Conservation (phyloP, 2,797 vertebrate genomes). For the Huso huso region DNA sequence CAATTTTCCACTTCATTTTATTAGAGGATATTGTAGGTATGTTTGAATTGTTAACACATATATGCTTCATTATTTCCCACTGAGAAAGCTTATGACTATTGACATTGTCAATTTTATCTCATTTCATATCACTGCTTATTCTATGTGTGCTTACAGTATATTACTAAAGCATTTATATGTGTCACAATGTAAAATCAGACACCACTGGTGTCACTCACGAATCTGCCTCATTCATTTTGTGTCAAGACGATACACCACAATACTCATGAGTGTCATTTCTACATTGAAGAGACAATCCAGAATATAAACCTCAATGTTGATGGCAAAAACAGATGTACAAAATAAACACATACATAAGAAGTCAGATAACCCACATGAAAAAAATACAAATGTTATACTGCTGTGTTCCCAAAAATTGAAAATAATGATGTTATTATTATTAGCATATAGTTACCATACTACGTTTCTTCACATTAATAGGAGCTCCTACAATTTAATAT, state of each 20-base stretch:
- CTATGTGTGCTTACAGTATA: constrained; percentile 47
- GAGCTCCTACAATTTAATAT: too few species aligned
- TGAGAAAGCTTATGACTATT: constrained; percentile 74
- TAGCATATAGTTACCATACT: too few species aligned
- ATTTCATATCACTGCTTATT: constrained; percentile 72
- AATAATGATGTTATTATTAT: too few species aligned
- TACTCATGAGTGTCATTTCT: constrained; percentile 64
- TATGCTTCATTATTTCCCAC: constrained; percentile 71
- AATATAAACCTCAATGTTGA: constrained; percentile 5
- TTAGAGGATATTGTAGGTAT: constrained; percentile 61
- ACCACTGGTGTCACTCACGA: constrained; percentile 62
- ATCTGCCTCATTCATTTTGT: constrained; percentile 73
- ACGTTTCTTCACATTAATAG: too few species aligned
- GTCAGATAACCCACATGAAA: too few species aligned
- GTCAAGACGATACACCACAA: constrained; percentile 71
- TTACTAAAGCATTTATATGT: constrained; percentile 53
- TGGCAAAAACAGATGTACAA: not conserved
- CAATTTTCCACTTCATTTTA: constrained; percentile 56
- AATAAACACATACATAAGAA: too few species aligned
- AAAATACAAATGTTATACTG: too few species aligned
- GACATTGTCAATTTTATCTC: constrained; percentile 75
- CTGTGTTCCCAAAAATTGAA: too few species aligned
- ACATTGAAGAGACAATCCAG: constrained; percentile 66
- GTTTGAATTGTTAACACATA: constrained; percentile 51
- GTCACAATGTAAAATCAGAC: constrained; percentile 63